Evolutionary conservation across 2,888 invertebrate genomes (phyloP).

Genomic region (Pogonocherus hispidulus): DNA sequence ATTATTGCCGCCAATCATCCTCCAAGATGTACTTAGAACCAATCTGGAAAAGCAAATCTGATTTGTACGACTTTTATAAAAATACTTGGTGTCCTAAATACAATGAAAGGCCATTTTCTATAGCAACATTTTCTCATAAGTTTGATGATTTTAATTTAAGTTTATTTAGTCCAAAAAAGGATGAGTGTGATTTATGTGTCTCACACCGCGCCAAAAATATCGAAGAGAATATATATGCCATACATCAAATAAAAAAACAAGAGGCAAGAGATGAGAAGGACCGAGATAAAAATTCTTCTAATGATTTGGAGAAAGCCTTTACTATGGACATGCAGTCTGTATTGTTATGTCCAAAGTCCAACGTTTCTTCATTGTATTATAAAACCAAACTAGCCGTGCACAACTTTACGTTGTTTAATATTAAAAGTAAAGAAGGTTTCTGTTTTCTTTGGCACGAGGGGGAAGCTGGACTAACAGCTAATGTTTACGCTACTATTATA

Average conservation of each 20-base stretch:
- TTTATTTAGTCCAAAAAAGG: not conserved
- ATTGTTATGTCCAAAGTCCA: constrained; percentile 5
- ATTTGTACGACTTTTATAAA: constrained; percentile 18
- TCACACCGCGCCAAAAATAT: constrained; percentile 8
- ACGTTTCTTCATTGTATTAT: constrained; percentile 16
- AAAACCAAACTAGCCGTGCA: constrained; percentile 26
- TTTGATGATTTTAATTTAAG: constrained; percentile 5
- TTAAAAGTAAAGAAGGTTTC: constrained; percentile 21
- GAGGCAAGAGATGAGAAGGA: constrained; percentile 14
- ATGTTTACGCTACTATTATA: not conserved
- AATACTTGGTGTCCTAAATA: not conserved
- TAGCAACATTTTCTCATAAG: constrained; percentile 7
- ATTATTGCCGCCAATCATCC: constrained; percentile 1
- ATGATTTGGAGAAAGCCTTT: not conserved
- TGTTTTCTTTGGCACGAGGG: constrained; percentile 30
- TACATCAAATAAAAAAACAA: constrained; percentile 20
- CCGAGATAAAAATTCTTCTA: constrained; percentile 20
- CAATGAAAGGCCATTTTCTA: not conserved
- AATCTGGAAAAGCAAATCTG: constrained; percentile 2
- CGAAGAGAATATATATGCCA: not conserved
- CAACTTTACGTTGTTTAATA: constrained; percentile 20
- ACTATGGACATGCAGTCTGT: constrained; percentile 9
- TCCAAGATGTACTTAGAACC: constrained; percentile 11
- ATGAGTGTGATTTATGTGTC: constrained; percentile 13
- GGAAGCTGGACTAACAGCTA: not conserved